Evolutionary conservation across 2,888 invertebrate genomes (phyloP).

Genomic region (Serrognathus titanus): DNA sequence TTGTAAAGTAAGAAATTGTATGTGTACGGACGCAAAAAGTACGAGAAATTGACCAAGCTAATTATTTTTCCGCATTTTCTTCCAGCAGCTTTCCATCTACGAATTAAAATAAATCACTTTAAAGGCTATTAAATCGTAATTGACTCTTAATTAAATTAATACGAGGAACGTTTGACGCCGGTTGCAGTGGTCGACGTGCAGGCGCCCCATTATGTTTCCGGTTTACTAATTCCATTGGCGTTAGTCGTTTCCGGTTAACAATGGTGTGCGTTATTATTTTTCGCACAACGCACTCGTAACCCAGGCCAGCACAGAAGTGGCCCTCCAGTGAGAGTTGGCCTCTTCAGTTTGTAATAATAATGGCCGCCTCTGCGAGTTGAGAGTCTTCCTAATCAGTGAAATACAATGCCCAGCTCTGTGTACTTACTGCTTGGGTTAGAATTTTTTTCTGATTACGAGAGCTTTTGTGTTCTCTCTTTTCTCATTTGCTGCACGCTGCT

Average conservation of each 20-base stretch:
- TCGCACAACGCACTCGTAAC: constrained; percentile 25
- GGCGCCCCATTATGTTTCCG: constrained; percentile 25
- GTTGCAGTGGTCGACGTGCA: constrained; percentile 12
- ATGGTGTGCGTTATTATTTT: constrained; percentile 26
- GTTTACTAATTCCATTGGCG: constrained; percentile 27
- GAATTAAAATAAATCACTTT: too few relatives aligned
- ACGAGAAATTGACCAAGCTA: too few relatives aligned
- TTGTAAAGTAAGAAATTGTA: too few relatives aligned
- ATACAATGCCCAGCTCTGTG: constrained; percentile 31
- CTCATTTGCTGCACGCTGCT: too few relatives aligned
- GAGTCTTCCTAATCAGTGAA: constrained; percentile 36
- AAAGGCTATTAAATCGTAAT: background rate
- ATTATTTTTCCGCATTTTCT: too few relatives aligned
- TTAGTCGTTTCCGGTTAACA: constrained; percentile 26
- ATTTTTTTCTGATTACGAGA: constrained; percentile 20
- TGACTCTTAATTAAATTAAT: constrained; percentile 17
- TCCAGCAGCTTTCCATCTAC: too few relatives aligned
- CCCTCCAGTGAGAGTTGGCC: constrained; percentile 38
- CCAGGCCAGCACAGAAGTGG: constrained; percentile 37
- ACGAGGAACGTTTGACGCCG: constrained; percentile 21
- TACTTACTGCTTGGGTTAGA: constrained; percentile 19
- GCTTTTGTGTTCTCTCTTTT: constrained; percentile 17
- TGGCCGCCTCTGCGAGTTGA: constrained; percentile 32
- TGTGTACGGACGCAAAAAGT: too few relatives aligned
- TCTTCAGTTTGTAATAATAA: constrained; percentile 36